A percentile compares a stretch with the other conserved stretches of the same genome.
phyloP scores from a whole-genome alignment of 1,140 invertebrate genomes.

The Wasmannia auropunctata region DNA sequence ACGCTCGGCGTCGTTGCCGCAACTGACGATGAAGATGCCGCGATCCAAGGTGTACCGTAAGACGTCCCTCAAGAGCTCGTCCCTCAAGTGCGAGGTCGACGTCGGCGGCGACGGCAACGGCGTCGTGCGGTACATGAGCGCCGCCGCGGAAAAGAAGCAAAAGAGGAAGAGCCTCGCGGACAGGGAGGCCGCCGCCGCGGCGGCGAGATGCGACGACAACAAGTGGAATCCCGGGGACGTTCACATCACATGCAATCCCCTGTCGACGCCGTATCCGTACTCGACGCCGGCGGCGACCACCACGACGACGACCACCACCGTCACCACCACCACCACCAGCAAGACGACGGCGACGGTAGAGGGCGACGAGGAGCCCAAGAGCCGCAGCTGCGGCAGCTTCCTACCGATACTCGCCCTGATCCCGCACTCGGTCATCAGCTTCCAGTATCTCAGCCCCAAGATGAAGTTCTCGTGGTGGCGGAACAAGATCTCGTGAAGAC shows the following conservation, averaged over 20 bases:
- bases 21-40: constrained; percentile 71
- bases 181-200: constrained; percentile 10
- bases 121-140: constrained; percentile 46
- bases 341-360: constrained; percentile 63
- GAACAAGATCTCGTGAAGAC: constrained; percentile 89
- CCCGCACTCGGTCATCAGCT: constrained; percentile 83
- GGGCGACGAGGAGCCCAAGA: constrained; percentile 76
- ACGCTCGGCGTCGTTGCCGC: constrained; percentile 79
- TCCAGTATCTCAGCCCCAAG: constrained; percentile 85
- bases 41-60: constrained; percentile 83
- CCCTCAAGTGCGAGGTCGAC: constrained; percentile 1
- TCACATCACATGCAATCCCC: constrained; percentile 79
- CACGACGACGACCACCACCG: constrained; percentile 58
- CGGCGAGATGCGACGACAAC: constrained; percentile 47
- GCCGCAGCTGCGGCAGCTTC: constrained; percentile 83
- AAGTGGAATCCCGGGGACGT: constrained; percentile 73
- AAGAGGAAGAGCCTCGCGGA: constrained; percentile 20
- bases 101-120: neutral
- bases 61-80: constrained; percentile 75
- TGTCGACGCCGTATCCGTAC: constrained; percentile 79
- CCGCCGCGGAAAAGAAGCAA: constrained; percentile 48
- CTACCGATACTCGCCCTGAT: constrained; percentile 82
- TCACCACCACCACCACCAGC: constrained; percentile 28
- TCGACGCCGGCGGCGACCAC: constrained; percentile 73
- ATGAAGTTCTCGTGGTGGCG: constrained; percentile 89